phyloP scores from a whole-genome alignment of 92 coral and sea anemone species.

The Palythoa caribaeorum region DNA sequence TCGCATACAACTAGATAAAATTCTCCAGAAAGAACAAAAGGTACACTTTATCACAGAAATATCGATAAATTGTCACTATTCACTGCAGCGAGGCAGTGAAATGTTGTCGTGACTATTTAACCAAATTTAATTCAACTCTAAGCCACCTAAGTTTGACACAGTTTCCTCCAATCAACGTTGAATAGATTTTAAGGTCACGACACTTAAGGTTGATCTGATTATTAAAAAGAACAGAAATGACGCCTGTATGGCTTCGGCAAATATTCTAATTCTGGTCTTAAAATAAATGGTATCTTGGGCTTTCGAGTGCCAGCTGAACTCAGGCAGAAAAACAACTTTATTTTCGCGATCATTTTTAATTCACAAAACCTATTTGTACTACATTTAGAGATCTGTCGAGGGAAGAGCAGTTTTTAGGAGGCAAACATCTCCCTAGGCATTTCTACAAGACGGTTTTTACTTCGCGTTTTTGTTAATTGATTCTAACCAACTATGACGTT shows the following conservation, averaged over 20 bases:
- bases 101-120: neutral
- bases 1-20: neutral
- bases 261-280: neutral
- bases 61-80: neutral
- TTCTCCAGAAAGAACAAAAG: neutral
- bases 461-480: neutral
- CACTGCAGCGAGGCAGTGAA: neutral
- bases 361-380: neutral
- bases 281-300: neutral
- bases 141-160: neutral
- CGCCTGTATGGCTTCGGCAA: neutral
- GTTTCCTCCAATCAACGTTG: neutral
- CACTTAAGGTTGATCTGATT: slow-evolving; percentile 4
- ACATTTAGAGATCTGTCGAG: neutral
- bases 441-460: neutral
- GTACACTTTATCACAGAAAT: neutral
- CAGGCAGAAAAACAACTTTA: neutral
- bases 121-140: slow-evolving; percentile 3
- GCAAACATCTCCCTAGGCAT: neutral
- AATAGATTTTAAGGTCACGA: neutral
- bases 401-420: neutral
- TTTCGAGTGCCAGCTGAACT: neutral
- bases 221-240: neutral
- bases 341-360: neutral
- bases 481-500: neutral